phyloP scores from a whole-genome alignment of 2,797 vertebrate species.

The Myripristis murdjan region DNA sequence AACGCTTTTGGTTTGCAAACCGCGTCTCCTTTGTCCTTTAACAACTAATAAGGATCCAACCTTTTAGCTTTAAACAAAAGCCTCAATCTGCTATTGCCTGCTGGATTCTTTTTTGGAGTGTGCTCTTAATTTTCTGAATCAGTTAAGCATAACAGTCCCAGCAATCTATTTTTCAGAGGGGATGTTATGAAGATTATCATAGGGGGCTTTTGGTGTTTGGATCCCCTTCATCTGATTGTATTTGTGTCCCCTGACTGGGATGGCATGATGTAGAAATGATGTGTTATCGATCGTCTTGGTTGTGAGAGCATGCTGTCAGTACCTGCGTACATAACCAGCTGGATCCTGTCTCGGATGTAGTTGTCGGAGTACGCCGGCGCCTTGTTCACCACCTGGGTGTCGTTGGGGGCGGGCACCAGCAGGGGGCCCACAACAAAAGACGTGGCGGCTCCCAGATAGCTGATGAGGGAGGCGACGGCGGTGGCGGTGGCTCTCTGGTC shows the following conservation, averaged over 20 bases:
- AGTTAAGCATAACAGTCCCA: constrained; percentile 82
- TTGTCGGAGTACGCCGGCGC: constrained; percentile 51
- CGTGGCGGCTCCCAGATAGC: constrained; percentile 90
- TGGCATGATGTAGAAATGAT: constrained; percentile 66
- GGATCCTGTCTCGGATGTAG: constrained; percentile 90
- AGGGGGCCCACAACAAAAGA: constrained; percentile 94
- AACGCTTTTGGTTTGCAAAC: constrained; percentile 35
- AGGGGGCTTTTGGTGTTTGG: constrained; percentile 52
- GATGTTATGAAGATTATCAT: constrained; percentile 64
- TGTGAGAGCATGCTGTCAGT: constrained; percentile 39
- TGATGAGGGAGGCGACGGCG: constrained; percentile 93
- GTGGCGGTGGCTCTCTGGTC: constrained; percentile 97
- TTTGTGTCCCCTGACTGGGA: constrained; percentile 57
- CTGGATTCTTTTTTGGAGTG: constrained; percentile 62
- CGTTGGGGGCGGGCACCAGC: constrained; percentile 93
- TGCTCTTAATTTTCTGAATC: constrained; percentile 87
- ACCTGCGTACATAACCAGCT: constrained; percentile 96
- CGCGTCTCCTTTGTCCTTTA: constrained; percentile 38
- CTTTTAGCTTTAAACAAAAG: constrained; percentile 71
- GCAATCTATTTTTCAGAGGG: constrained; percentile 70
- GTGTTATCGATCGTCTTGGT: constrained; percentile 51
- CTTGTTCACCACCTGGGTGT: constrained; percentile 71
- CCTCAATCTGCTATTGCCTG: constrained; percentile 63
- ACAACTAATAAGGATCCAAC: constrained; percentile 49
- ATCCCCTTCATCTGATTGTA: constrained; percentile 59